Percentiles rank a stretch among this genome's conserved stretches.
Evolutionary conservation across 2,113 vertebrate species (phyloP).

Genomic region (Orthonyx spaldingii): DNA sequence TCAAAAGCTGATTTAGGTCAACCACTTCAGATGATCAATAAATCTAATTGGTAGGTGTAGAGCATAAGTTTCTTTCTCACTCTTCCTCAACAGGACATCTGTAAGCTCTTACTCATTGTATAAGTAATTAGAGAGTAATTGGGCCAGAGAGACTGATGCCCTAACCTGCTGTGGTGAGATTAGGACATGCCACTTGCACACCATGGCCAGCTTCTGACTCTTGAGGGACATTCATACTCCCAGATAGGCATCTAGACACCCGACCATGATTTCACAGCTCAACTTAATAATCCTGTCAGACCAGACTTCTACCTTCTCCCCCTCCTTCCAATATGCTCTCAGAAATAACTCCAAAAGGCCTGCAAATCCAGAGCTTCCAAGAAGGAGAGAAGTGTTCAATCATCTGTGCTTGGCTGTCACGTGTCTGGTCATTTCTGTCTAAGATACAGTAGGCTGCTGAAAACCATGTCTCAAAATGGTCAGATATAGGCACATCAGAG

Average conservation of each 20-base stretch:
- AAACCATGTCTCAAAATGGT: not conserved
- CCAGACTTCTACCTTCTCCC: not conserved
- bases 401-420: not conserved
- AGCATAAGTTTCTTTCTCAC: not conserved
- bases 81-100: not conserved
- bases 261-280: not conserved
- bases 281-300: not conserved
- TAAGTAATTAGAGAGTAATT: not conserved
- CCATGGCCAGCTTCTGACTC: not conserved
- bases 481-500: not conserved
- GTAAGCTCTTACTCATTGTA: not conserved
- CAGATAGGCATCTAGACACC: not conserved
- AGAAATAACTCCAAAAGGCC: not conserved
- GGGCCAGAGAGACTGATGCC: not conserved
- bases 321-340: not conserved
- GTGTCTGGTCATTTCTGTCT: not conserved
- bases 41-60: not conserved
- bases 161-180: not conserved
- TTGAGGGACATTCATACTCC: not conserved
- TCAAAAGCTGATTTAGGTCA: not conserved
- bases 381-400: not conserved
- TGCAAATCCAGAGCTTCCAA: not conserved
- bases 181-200: not conserved
- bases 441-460: not conserved
- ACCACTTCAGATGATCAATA: not conserved